Base-by-base conservation (phyloP, 2,888 invertebrate genomes). In the Eucera pruinosa region DNA sequence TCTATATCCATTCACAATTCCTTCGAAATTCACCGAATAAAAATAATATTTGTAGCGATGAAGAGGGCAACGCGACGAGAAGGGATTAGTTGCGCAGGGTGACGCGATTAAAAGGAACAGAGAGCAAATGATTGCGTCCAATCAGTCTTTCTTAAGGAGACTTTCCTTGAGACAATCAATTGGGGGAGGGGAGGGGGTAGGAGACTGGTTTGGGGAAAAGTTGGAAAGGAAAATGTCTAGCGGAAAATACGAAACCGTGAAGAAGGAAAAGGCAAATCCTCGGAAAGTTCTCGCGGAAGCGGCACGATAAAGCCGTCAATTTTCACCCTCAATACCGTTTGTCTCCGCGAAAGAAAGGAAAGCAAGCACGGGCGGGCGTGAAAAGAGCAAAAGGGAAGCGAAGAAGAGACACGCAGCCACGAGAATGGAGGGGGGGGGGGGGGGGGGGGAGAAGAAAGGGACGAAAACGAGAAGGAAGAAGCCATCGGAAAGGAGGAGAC, bases 271-370 rank as follows among this genome's bases (percentile, higher is more conserved):
- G 70, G 80, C 76, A 80, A 78, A 73, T 78, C 77, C 76, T 79
- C 36, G 81, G 76, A 78, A 84, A 85, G 84, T 85, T 85, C 81
- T 82, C 72, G 85, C 76, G 82, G 82, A 83, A 84, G 79, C 83
- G 79, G 85, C 78, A 79, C 89, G 88, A 90, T 89, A 89, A 90
- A 90, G 84, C 88, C 86, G 89, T 90, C 89, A 88, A 90, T 90
- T 90, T 88, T 87, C 87, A 87, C 87, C 87, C 88, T 87, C 86
- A 77, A 85, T 85, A 85, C 86, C 88, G 88, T 90, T 88, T 89
- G 88, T 89, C 86, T 87, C 84, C 60, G 58, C 66, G 82, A 82
- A 80, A 82, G 83, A 83, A 85, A 83, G 86, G 84, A 87, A 87
- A 85, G 86, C 79, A 85, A 86, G 88, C 86, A 83, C 23, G 71